These are phyloP conservation scores for Heterohyrax brucei DNA, from an alignment of 2,797 vertebrate genomes.

Conservation along the genomic window DNA sequence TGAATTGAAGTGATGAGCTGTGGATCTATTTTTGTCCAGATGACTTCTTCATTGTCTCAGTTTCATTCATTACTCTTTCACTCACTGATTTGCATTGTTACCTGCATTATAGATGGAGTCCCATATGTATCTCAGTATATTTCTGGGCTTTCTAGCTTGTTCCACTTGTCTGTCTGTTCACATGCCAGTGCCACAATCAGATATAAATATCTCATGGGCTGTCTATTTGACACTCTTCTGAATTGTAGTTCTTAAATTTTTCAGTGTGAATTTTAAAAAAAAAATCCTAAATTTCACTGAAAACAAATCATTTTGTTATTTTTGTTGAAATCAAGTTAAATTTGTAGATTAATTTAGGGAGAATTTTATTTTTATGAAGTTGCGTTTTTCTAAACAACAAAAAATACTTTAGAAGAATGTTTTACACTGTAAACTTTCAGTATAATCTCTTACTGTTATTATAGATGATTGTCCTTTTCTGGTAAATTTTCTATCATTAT, in stretches of 20 bases:
- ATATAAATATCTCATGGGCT: neutral
- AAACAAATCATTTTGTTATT: constrained; percentile 25
- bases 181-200: neutral
- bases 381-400: constrained; percentile 31
- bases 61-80: neutral
- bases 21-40: neutral
- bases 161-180: neutral
- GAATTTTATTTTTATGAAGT: constrained; percentile 61
- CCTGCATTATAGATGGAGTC: too few species aligned
- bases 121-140: too few species aligned
- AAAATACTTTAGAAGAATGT: neutral
- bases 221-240: neutral
- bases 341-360: constrained; percentile 41
- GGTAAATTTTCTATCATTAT: neutral
- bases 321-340: constrained; percentile 64
- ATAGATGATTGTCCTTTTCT: neutral
- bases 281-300: neutral
- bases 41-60: neutral
- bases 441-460: neutral
- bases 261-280: constrained; percentile 70
- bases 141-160: too few species aligned
- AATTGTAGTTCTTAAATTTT: constrained; percentile 39
- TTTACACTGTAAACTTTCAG: neutral
- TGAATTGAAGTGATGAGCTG: neutral
- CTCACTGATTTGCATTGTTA: neutral